These are phyloP conservation scores for Drosophila fuyamai DNA, from an alignment of 1,140 invertebrate genomes.

Conservation along the genomic window DNA sequence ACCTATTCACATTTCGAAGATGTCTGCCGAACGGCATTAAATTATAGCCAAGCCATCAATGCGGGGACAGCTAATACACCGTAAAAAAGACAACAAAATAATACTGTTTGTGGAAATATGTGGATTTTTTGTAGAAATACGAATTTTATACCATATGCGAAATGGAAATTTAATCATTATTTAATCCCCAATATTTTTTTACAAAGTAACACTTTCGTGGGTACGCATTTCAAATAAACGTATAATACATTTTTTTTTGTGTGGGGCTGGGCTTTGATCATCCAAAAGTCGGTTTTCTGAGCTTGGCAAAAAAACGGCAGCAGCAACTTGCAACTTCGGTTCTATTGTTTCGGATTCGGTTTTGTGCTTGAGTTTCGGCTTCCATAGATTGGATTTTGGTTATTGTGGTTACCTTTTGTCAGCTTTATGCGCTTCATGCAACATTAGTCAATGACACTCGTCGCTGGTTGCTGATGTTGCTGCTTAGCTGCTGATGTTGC, in stretches of 20 bases:
- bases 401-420: slow-evolving; percentile 61
- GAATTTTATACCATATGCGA: too few relatives aligned
- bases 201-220: too few relatives aligned
- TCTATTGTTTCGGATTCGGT: slow-evolving; percentile 63
- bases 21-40: slow-evolving; percentile 59
- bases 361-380: slow-evolving; percentile 39
- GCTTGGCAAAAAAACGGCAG: slow-evolving; percentile 9
- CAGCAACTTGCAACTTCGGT: slow-evolving; percentile 41
- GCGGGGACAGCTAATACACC: slow-evolving; percentile 15
- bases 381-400: slow-evolving; percentile 55
- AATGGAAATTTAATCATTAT: too few relatives aligned
- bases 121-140: too few relatives aligned
- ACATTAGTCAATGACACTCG: slow-evolving; percentile 77
- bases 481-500: slow-evolving; percentile 15
- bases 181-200: too few relatives aligned
- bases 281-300: slow-evolving; percentile 5
- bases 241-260: slow-evolving; percentile 4
- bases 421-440: slow-evolving; percentile 76
- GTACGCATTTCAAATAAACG: neutral
- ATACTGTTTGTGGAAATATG: too few relatives aligned
- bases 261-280: slow-evolving; percentile 26
- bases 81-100: neutral
- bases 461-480: slow-evolving; percentile 20
- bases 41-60: slow-evolving; percentile 46
- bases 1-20: slow-evolving; percentile 72